A percentile compares a stretch with the other conserved stretches of the same genome.
Evolutionary conservation across 2,113 vertebrate genomes (phyloP).

Genomic region (Pagrus major): DNA sequence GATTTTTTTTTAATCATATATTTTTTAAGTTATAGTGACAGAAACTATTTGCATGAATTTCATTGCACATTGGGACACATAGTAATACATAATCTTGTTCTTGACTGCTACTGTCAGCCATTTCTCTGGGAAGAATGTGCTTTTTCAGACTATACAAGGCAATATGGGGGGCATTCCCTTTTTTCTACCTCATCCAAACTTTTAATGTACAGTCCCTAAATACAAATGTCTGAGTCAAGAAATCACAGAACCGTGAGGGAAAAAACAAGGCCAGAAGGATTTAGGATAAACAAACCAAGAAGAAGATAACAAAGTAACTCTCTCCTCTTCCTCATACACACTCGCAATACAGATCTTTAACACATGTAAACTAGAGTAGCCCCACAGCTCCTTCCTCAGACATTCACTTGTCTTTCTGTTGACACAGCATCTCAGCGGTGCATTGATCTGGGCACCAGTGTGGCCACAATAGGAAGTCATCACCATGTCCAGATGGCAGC

Average conservation of each 20-base stretch:
- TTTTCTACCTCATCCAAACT: neutral
- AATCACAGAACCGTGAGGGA: slow-evolving; percentile 5
- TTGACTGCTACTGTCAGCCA: neutral
- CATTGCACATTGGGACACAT: neutral
- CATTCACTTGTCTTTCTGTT: slow-evolving; percentile 55
- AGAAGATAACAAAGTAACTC: neutral
- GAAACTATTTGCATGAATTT: neutral
- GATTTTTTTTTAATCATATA: neutral
- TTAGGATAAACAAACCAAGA: neutral
- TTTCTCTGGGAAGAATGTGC: neutral
- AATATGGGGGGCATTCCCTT: neutral
- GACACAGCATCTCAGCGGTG: slow-evolving; percentile 59
- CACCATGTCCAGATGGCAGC: slow-evolving; percentile 72
- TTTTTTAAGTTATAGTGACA: neutral
- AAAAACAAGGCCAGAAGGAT: slow-evolving; percentile 1
- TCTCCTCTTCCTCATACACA: neutral
- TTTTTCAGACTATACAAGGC: neutral
- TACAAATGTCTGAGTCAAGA: neutral
- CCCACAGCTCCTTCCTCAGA: slow-evolving; percentile 17
- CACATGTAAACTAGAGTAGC: neutral
- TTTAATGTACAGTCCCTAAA: neutral
- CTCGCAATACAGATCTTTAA: neutral
- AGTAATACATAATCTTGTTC: neutral
- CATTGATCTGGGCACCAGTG: slow-evolving; percentile 52
- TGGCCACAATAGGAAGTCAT: slow-evolving; percentile 67